Percentiles rank a stretch among this genome's conserved stretches.
These are phyloP conservation scores for Piscicola geometra DNA, from an alignment of 2,888 invertebrate species.

Conservation along the genomic window DNA sequence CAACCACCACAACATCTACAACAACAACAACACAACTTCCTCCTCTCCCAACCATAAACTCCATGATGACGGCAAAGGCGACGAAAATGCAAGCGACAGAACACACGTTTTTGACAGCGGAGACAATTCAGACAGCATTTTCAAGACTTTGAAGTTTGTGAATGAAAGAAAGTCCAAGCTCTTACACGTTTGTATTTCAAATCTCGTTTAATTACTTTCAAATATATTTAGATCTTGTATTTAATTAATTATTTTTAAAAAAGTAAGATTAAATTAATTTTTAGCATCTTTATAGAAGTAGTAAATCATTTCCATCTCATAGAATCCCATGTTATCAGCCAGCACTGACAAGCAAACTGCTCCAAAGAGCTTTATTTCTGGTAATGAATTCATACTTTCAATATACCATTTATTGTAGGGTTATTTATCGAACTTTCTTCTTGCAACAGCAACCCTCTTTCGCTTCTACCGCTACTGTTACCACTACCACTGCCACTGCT, in stretches of 20 bases:
- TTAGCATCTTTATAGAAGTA: too few relatives aligned
- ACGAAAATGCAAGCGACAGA: not conserved
- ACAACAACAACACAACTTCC: not conserved
- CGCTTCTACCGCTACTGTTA: too few relatives aligned
- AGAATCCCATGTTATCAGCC: slow-evolving; percentile 10
- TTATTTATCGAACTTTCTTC: too few relatives aligned
- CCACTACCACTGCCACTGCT: too few relatives aligned
- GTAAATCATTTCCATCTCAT: too few relatives aligned
- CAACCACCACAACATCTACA: not conserved
- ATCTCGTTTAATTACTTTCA: not conserved
- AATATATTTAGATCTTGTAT: not conserved
- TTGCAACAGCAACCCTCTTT: too few relatives aligned
- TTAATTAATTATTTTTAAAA: too few relatives aligned
- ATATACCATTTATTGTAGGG: too few relatives aligned
- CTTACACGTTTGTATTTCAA: not conserved
- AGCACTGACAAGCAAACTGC: not conserved
- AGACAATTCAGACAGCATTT: not conserved
- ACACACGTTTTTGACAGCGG: not conserved
- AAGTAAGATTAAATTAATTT: too few relatives aligned
- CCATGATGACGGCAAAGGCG: not conserved
- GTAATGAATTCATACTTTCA: not conserved
- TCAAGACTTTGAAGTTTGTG: not conserved
- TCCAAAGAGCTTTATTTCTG: not conserved
- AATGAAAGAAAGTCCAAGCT: slow-evolving; percentile 1
- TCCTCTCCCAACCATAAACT: not conserved